These are phyloP conservation scores for Dipodomys merriami DNA, from an alignment of 2,113 vertebrate genomes.

Conservation along the genomic window DNA sequence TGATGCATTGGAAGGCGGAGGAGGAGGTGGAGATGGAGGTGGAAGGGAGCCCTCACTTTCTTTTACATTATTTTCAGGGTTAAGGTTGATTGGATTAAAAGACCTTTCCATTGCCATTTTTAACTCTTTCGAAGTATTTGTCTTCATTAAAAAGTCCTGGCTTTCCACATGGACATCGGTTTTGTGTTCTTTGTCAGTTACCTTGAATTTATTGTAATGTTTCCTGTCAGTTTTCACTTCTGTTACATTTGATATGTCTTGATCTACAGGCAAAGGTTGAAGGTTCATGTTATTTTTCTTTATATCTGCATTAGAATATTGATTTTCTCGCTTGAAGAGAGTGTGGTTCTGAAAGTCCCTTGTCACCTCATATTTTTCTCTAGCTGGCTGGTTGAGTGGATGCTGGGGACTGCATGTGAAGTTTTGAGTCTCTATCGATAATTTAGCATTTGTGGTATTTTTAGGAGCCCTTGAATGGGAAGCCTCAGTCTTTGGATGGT, in stretches of 20 bases:
- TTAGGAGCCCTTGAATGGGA: slow-evolving; percentile 50
- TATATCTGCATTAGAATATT: slow-evolving; percentile 65
- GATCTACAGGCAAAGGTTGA: slow-evolving; percentile 70
- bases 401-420: slow-evolving; percentile 24
- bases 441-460: slow-evolving; percentile 53
- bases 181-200: slow-evolving; percentile 70
- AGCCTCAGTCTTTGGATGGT: slow-evolving; percentile 52
- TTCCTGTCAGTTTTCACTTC: slow-evolving; percentile 65
- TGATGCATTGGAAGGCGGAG: slow-evolving; percentile 70
- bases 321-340: slow-evolving; percentile 63
- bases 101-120: slow-evolving; percentile 72
- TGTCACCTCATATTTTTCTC: slow-evolving; percentile 37
- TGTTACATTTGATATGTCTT: slow-evolving; percentile 67
- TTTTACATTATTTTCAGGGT: slow-evolving; percentile 83
- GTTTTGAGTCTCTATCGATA: slow-evolving; percentile 30
- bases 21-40: slow-evolving; percentile 86
- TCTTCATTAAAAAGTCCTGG: slow-evolving; percentile 77
- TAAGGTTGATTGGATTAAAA: slow-evolving; percentile 75
- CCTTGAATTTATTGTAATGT: slow-evolving; percentile 66
- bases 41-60: slow-evolving; percentile 86
- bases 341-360: slow-evolving; percentile 68
- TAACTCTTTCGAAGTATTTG: slow-evolving; percentile 75
- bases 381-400: slow-evolving; percentile 19
- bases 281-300: slow-evolving; percentile 62
- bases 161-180: slow-evolving; percentile 60